Conservation (phyloP, 2,113 vertebrate species). For the Coturnix japonica region DNA sequence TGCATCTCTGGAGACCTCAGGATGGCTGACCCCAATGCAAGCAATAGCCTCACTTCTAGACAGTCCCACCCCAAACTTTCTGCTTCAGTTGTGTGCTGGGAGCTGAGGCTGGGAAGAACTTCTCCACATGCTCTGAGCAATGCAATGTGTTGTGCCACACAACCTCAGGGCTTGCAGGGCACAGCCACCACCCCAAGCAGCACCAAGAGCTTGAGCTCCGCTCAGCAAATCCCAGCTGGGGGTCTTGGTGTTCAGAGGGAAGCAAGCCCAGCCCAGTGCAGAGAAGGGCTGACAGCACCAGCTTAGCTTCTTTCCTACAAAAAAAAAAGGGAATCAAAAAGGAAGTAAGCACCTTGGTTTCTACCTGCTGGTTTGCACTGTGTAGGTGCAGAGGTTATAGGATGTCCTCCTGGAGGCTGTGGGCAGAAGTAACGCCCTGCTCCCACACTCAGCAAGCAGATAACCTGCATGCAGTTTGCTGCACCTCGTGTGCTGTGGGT, state of each 20-base stretch:
- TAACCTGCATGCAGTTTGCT: neutral
- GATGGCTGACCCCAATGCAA: neutral
- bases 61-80: neutral
- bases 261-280: neutral
- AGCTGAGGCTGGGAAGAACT: neutral
- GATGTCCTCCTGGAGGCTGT: neutral
- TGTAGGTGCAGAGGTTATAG: neutral
- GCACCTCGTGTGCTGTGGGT: neutral
- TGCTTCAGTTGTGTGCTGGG: neutral
- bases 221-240: neutral
- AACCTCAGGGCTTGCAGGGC: neutral
- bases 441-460: fast-evolving
- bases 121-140: neutral
- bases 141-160: neutral
- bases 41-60: neutral
- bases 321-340: neutral
- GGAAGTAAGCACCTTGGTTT: neutral
- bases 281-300: neutral
- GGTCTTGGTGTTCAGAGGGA: neutral
- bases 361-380: neutral
- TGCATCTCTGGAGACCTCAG: neutral
- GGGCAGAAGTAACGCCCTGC: neutral
- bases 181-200: neutral
- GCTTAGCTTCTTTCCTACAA: neutral
- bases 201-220: neutral